These are phyloP conservation scores for Erethizon dorsatum DNA, from an alignment of 2,797 vertebrate genomes.

Conservation along the genomic window DNA sequence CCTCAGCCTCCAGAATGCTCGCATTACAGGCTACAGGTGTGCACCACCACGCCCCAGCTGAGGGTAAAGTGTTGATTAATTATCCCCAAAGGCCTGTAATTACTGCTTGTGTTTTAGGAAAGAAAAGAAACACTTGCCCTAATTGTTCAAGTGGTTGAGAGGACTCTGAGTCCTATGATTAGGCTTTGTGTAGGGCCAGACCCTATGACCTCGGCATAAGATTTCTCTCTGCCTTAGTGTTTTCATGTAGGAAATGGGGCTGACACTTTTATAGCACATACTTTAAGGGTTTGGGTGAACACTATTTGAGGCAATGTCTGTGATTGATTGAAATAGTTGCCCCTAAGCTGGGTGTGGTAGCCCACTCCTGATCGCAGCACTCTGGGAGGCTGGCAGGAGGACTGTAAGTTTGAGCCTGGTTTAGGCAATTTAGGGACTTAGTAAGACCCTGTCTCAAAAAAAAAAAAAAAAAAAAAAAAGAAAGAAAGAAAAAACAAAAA, in stretches of 20 bases:
- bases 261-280: background rate
- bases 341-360: background rate
- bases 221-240: background rate
- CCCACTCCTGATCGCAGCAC: background rate
- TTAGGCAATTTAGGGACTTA: background rate
- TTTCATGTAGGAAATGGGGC: conserved; percentile 27
- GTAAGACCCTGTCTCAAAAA: background rate
- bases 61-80: conserved; percentile 34
- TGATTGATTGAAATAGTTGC: background rate
- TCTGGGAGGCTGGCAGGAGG: background rate
- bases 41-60: background rate
- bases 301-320: background rate
- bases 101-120: conserved; percentile 15
- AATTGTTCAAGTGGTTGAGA: background rate
- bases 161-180: background rate
- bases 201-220: background rate
- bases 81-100: background rate
- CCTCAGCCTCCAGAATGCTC: background rate
- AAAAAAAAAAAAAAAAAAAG: background rate
- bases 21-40: background rate
- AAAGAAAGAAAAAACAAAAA: background rate
- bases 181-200: background rate
- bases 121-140: conserved; percentile 51
- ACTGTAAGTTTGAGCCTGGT: background rate
- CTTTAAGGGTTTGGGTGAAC: background rate